Evolutionary conservation across 2,888 invertebrate species (phyloP), one percentile per base, ranked within the genome.

Genomic region (Pterostichus madidus): DNA sequence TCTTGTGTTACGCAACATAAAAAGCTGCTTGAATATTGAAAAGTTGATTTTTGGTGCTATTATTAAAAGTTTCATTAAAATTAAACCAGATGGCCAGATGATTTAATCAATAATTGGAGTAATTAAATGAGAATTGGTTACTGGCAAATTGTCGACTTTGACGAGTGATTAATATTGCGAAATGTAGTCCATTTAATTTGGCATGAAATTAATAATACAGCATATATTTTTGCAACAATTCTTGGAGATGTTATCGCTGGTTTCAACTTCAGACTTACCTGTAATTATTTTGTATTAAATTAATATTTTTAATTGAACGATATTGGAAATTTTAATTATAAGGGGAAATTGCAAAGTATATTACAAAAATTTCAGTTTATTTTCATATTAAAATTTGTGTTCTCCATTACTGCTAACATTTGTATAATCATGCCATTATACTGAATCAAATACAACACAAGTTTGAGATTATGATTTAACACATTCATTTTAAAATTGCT

Each of bases 101-200:
- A 59, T 59, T 59, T 59, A 59, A 59, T 59, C 59, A 59, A 59
- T 59, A 59, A 59, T 59, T 59, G 17, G 31, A 59, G 59, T 59
- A 59, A 59, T 59, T 59, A 59, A 24, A 49, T 11, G 11, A 11
- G 11, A 13, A 49, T 49, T 49, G n/a, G n/a, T 49, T 49, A 39
- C 39, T 49, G 49, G n/a, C 49, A 49, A 49, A 49, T 39, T 39
- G 39, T 39, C 39, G 39, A 39, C 39, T 39, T 49, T 49, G n/a
- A 13, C 49, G 49, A 49, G 49, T 49, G 49, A 49, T 49, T 49
- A 49, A 49, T 49, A 49, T 49, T 49, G 49, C 49, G 49, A 49
- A 49, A 49, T 49, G 11, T 49, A 5, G 5, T 49, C 49, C 49
- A n/a, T 49, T 44, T 49, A 49, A 49, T 49, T 49, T 13, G n/a